Evolutionary conservation across 2,113 vertebrate species (phyloP).

Genomic region (Speoplatyrhinus poulsoni): DNA sequence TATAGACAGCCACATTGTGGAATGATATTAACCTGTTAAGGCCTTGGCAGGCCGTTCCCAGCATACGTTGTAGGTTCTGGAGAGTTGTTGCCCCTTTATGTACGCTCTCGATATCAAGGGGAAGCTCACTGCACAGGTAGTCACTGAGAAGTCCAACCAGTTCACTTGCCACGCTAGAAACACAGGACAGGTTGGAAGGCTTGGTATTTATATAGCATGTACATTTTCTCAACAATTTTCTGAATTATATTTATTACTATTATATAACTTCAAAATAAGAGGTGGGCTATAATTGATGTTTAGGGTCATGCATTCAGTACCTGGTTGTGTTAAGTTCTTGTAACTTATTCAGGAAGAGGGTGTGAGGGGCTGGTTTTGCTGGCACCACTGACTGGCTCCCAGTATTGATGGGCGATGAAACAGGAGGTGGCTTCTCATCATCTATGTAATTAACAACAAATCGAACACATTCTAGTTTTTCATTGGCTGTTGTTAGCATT

Average conservation of each 20-base stretch:
- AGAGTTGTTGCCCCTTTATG: constrained; percentile 76
- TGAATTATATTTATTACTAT: neutral
- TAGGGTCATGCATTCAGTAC: constrained; percentile 45
- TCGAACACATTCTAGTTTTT: neutral
- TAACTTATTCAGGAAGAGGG: constrained; percentile 77
- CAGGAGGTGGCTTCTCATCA: constrained; percentile 67
- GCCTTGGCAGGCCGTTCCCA: constrained; percentile 75
- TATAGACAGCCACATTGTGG: no score
- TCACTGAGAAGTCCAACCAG: constrained; percentile 77
- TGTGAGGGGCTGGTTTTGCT: constrained; percentile 49
- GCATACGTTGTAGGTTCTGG: constrained; percentile 71
- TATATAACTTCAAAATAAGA: neutral
- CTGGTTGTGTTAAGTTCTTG: constrained; percentile 79
- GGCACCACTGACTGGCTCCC: constrained; percentile 30
- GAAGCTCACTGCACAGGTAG: constrained; percentile 80
- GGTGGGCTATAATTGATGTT: neutral
- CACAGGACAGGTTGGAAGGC: neutral
- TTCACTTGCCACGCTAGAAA: constrained; percentile 70
- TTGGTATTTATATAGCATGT: neutral
- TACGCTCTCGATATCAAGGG: constrained; percentile 79
- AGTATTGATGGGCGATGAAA: constrained; percentile 24
- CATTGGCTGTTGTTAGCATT: no score
- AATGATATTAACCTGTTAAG: constrained; percentile 76
- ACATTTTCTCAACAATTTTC: neutral
- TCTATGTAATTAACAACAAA: constrained; percentile 55